A percentile compares a stretch with the other conserved stretches of the same genome.
Conservation (phyloP, 2,113 vertebrate species). For the Prunella fulvescens region DNA sequence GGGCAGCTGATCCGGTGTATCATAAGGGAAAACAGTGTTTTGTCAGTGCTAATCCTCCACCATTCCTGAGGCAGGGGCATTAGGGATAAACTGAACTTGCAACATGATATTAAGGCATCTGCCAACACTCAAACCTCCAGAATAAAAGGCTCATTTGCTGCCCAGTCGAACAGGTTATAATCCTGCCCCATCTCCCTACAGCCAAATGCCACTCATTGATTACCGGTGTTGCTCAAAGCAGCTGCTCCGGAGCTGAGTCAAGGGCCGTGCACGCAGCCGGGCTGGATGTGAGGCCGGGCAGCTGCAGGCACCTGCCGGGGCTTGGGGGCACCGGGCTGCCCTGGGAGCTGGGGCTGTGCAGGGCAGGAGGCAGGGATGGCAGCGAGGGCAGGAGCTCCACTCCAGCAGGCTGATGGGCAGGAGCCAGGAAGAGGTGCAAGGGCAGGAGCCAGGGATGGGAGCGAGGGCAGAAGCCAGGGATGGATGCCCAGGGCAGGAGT, state of each 20-base stretch:
- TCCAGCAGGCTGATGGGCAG: no score
- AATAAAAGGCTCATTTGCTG: slow-evolving; percentile 20
- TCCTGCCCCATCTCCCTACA: background rate
- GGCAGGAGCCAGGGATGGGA: no score
- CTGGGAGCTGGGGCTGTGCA: rapidly evolving
- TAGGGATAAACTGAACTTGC: slow-evolving; percentile 14
- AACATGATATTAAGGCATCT: background rate
- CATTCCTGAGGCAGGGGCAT: background rate
- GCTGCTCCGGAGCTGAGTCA: slow-evolving; percentile 18
- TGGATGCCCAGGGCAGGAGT: no score
- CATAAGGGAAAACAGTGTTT: background rate
- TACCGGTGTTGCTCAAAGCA: background rate
- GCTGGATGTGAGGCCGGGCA: background rate
- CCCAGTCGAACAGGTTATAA: slow-evolving; percentile 43
- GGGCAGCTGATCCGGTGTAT: background rate
- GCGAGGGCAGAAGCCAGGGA: no score
- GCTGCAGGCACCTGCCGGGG: background rate
- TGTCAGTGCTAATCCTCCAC: background rate
- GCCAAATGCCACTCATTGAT: slow-evolving; percentile 8
- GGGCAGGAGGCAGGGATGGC: background rate
- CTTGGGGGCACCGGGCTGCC: background rate
- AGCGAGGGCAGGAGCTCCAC: no score
- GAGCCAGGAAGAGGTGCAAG: no score
- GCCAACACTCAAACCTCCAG: background rate
- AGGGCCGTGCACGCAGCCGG: background rate